phyloP scores from a whole-genome alignment of 2,113 vertebrate species.

The Neolamprologus ventralis region DNA sequence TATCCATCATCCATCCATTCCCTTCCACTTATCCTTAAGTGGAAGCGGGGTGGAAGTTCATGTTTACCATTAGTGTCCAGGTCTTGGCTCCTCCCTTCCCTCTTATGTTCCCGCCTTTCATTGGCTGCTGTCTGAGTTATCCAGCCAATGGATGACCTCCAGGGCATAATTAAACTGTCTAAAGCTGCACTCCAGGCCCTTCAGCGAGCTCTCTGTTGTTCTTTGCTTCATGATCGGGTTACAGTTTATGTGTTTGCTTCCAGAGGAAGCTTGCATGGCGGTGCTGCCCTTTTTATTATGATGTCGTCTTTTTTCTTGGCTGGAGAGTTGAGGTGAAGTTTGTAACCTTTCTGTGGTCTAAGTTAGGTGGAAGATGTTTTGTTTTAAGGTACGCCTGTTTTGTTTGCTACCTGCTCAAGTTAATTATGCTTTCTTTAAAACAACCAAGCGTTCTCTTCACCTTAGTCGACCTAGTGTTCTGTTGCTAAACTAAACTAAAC shows the following conservation, averaged over 20 bases:
- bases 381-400: background rate
- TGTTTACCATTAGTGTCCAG: background rate
- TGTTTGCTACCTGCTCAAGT: background rate
- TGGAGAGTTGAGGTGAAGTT: background rate
- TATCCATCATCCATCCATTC: background rate
- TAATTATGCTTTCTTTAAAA: background rate
- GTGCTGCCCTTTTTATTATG: background rate
- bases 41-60: accelerated
- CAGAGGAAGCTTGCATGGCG: background rate
- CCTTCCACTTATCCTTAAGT: background rate
- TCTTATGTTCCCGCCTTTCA: background rate
- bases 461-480: background rate
- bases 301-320: background rate
- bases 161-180: background rate
- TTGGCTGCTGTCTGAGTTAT: background rate
- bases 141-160: background rate
- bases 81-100: background rate
- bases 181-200: background rate
- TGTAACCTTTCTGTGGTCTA: background rate
- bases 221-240: background rate
- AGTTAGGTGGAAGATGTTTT: background rate
- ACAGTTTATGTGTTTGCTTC: background rate
- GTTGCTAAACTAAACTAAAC: background rate
- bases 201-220: background rate
- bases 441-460: background rate